Evolutionary conservation across 2,113 vertebrate species (phyloP).

Genomic region (Pollimyrus isidori): DNA sequence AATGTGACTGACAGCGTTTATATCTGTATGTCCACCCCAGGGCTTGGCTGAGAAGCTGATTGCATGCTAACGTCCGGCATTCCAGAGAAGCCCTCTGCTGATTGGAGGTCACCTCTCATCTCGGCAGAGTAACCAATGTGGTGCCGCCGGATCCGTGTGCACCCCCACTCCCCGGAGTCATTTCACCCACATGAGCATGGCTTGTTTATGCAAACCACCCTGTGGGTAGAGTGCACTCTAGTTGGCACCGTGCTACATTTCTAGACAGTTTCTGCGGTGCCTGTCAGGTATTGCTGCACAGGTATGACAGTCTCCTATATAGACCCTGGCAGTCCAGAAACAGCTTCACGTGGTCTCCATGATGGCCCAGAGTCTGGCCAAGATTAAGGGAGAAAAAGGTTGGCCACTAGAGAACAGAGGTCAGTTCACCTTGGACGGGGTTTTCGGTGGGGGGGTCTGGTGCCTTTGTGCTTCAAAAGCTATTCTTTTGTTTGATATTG

Average conservation of each 20-base stretch:
- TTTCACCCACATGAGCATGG: background rate
- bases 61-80: background rate
- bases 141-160: background rate
- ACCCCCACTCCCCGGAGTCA: background rate
- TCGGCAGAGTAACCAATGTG: background rate
- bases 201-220: background rate
- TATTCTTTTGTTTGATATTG: conserved; percentile 5
- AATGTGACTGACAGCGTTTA: background rate
- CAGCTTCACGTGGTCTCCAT: background rate
- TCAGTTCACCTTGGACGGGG: background rate
- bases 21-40: background rate
- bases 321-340: background rate
- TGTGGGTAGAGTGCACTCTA: background rate
- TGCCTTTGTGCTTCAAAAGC: background rate
- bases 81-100: background rate
- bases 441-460: background rate
- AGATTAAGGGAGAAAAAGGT: background rate
- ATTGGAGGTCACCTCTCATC: background rate
- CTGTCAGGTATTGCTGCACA: background rate
- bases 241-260: background rate
- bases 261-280: background rate
- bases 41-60: background rate
- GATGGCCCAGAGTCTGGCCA: background rate
- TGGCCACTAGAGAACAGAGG: background rate
- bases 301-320: background rate